phyloP scores from a whole-genome alignment of 2,888 invertebrate species.

The Euproctis similis region DNA sequence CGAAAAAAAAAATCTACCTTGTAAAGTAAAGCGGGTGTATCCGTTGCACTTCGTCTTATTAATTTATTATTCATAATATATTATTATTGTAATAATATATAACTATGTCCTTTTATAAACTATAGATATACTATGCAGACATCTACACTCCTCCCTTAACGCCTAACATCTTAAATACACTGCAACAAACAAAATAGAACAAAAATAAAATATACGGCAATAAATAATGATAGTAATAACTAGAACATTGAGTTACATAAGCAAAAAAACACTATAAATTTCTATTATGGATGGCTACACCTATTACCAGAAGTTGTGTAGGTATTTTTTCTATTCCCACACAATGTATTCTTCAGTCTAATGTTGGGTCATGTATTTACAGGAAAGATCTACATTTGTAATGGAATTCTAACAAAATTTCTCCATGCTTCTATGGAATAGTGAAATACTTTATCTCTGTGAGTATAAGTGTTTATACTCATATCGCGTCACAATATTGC shows the following conservation, averaged over 20 bases:
- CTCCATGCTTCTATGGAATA: too few species aligned
- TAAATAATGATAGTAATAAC: slow-evolving; percentile 27
- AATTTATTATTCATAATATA: slow-evolving; percentile 64
- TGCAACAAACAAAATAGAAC: slow-evolving; percentile 62
- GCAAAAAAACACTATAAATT: not conserved
- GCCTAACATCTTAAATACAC: slow-evolving; percentile 73
- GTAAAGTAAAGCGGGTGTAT: slow-evolving; percentile 60
- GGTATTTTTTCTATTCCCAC: too few species aligned
- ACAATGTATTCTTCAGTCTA: too few species aligned
- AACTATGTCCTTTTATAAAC: slow-evolving; percentile 71
- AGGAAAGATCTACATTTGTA: too few species aligned
- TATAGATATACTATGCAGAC: slow-evolving; percentile 73
- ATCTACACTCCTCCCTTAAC: slow-evolving; percentile 70
- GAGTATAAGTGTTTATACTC: too few species aligned
- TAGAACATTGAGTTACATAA: too few species aligned
- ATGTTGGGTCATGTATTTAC: too few species aligned
- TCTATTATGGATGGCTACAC: too few species aligned
- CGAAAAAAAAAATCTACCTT: slow-evolving; percentile 53
- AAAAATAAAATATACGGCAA: slow-evolving; percentile 29
- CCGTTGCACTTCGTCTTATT: slow-evolving; percentile 58
- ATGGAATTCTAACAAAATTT: too few species aligned
- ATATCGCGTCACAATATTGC: too few species aligned
- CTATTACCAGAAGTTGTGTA: too few species aligned
- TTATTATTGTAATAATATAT: slow-evolving; percentile 76
- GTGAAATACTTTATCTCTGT: too few species aligned